Conservation (phyloP, 2,113 vertebrate genomes). For the Crotalus tigris region DNA sequence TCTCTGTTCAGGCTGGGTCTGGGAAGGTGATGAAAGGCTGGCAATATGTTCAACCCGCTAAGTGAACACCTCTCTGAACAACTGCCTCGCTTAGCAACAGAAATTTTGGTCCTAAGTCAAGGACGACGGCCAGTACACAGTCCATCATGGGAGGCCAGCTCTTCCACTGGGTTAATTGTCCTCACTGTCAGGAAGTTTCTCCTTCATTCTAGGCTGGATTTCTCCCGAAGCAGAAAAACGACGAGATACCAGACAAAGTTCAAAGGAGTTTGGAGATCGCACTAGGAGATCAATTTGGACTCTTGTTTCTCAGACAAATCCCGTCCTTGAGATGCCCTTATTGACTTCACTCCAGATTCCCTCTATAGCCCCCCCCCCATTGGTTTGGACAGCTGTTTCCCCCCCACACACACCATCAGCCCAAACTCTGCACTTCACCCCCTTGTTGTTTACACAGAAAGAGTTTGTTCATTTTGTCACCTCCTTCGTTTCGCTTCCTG, state of each 20-base stretch:
- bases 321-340: neutral
- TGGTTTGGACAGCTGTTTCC: neutral
- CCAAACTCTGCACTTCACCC: conserved; percentile 24
- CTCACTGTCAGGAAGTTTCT: no score
- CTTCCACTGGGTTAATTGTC: no score
- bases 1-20: no score
- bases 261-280: neutral
- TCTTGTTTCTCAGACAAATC: neutral
- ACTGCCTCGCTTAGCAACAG: no score
- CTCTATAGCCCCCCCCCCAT: neutral
- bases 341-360: neutral
- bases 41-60: no score
- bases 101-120: no score
- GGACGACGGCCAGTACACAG: no score
- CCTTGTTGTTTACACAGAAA: conserved; percentile 24
- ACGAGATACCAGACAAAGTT: neutral
- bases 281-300: neutral
- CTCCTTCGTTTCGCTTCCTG: conserved; percentile 20
- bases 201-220: no score
- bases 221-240: neutral
- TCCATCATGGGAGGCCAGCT: no score
- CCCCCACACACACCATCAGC: conserved; percentile 13
- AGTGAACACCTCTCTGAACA: no score
- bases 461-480: conserved; percentile 26
- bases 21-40: no score